A percentile compares a stretch with the other conserved stretches of the same genome.
Evolutionary conservation across 2,797 vertebrate genomes (phyloP).

Genomic region (Chelidonichthys spinosus): DNA sequence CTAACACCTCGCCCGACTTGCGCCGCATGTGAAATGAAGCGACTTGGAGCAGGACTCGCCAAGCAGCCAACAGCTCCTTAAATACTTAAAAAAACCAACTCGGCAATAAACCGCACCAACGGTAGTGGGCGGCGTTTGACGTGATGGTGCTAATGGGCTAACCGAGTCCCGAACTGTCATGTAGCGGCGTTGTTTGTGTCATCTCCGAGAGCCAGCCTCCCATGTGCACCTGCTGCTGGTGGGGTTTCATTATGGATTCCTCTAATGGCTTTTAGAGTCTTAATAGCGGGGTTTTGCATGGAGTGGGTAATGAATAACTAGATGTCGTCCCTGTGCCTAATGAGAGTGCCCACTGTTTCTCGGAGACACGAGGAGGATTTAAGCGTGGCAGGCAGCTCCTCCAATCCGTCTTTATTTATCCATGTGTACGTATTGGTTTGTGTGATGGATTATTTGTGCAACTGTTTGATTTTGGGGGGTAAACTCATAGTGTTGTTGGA

Average conservation of each 20-base stretch:
- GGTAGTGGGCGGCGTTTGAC: slow-evolving; percentile 19
- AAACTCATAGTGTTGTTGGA: slow-evolving; percentile 38
- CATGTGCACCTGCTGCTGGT: slow-evolving; percentile 80
- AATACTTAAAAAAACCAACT: slow-evolving; percentile 20
- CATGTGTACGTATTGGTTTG: slow-evolving; percentile 71
- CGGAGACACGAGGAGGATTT: slow-evolving; percentile 65
- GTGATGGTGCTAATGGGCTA: slow-evolving; percentile 69
- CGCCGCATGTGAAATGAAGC: slow-evolving; percentile 54
- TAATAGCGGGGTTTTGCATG: slow-evolving; percentile 81
- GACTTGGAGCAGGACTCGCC: slow-evolving; percentile 19
- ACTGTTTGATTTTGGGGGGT: slow-evolving; percentile 41
- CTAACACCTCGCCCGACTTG: slow-evolving; percentile 66
- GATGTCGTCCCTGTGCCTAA: slow-evolving; percentile 78
- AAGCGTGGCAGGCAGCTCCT: slow-evolving; percentile 65
- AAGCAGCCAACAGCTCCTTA: slow-evolving; percentile 48
- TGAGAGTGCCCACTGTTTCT: slow-evolving; percentile 78
- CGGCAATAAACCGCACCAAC: slow-evolving; percentile 34
- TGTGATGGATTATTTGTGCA: slow-evolving; percentile 67
- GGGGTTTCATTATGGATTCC: slow-evolving; percentile 81
- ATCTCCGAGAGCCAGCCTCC: slow-evolving; percentile 59
- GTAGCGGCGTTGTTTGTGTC: slow-evolving; percentile 75
- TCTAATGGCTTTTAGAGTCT: slow-evolving; percentile 84
- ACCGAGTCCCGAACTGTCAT: slow-evolving; percentile 72
- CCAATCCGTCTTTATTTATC: slow-evolving; percentile 72
- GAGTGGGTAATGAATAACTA: slow-evolving; percentile 80